Evolutionary conservation across 2,888 invertebrate genomes (phyloP), one percentile per base, ranked within the genome.

Genomic region (Melinaea menophilus): DNA sequence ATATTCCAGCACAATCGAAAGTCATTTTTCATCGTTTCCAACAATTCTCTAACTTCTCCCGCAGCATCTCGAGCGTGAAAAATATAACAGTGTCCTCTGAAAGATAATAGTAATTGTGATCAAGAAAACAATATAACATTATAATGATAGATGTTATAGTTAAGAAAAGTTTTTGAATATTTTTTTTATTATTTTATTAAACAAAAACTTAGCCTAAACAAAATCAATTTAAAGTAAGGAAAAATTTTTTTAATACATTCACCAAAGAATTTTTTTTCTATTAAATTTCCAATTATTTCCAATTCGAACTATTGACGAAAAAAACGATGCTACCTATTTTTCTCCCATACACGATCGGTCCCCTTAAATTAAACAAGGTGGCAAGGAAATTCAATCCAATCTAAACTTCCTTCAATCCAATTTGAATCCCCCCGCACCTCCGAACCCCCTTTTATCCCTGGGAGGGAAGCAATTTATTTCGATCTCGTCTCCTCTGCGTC

Each of bases 391-490:
- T 88, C 86, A 85, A 88, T 88, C 84, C 83, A 88, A 88, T 88
- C 86, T 85, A 86, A 88, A 89, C 82, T 89, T 87, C 83, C 84
- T 87, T 85, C 86, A 85, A 88, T 88, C 87, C 86, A 88, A 88
- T 89, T 88, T 87, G 86, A 87, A 86, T 88, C 83, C 83, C 81
- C 86, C 79, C 75, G 71, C 75, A 74, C 73, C 57, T 71, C 69
- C 72, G 61, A 61, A 62, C 61, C 74, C 69, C 68, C 67, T 68
- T 67, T 69, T 64, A 70, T 63, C 68, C 71, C 66, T 54, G 58
- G 56, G 60, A 59, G 60, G 64, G 73, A 65, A 73, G 75, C 78
- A 79, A 80, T 81, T 79, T 79, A 79, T 80, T 80, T 75, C 68
- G 69, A 71, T 70, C 71, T 65, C 71, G 64, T 70, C 73, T 47